Conservation (phyloP, 2,797 vertebrate genomes). For the Hippocampus kuda region DNA sequence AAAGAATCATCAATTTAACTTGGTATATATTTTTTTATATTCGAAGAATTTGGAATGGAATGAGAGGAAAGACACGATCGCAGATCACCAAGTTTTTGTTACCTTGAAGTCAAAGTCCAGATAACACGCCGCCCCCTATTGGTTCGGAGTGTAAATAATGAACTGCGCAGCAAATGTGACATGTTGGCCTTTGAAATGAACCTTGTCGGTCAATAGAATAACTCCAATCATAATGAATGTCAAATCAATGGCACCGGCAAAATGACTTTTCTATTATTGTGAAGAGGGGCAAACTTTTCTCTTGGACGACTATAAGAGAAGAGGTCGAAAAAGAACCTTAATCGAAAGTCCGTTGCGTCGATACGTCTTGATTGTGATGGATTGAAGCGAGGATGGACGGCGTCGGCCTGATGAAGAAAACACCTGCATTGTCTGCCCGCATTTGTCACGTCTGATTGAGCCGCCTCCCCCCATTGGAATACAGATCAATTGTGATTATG, state of each 20-base stretch:
- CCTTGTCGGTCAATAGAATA: neutral
- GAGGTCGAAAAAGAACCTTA: constrained; percentile 24
- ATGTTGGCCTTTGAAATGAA: neutral
- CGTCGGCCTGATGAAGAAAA: constrained; percentile 57
- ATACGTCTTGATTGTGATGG: constrained; percentile 61
- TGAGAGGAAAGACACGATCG: neutral
- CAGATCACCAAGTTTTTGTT: too few relatives aligned
- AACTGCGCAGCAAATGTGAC: neutral
- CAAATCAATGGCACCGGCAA: neutral
- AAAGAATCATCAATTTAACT: too few relatives aligned
- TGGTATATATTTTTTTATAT: too few relatives aligned
- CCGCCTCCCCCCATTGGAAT: constrained; percentile 48
- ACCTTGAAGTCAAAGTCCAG: neutral
- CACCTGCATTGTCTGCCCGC: constrained; percentile 55
- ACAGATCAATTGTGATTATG: constrained; percentile 66
- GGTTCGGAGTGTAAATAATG: neutral
- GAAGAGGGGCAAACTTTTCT: neutral
- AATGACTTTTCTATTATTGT: neutral
- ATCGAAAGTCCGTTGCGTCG: constrained; percentile 47
- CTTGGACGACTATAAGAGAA: neutral
- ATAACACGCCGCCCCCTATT: neutral
- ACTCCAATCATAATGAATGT: neutral
- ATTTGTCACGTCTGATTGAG: constrained; percentile 63
- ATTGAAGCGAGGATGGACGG: constrained; percentile 57
- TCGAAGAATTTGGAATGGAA: neutral